Evolutionary conservation across 2,888 invertebrate genomes (phyloP).

Genomic region (Andrena dorsata): DNA sequence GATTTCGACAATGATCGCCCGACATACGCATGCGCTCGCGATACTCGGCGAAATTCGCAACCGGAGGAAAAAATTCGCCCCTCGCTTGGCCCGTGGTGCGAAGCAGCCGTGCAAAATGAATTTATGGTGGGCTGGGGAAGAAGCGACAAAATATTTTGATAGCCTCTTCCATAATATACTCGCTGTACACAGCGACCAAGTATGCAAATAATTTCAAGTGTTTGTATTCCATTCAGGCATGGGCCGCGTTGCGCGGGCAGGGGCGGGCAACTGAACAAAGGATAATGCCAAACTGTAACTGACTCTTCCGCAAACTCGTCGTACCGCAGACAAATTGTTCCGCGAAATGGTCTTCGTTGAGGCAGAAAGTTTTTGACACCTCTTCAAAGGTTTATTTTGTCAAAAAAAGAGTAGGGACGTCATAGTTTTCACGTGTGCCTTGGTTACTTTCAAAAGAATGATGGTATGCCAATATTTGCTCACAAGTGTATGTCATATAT

Average conservation of each 20-base stretch:
- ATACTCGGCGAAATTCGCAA: neutral
- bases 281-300: slow-evolving; percentile 28
- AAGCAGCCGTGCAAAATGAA: slow-evolving; percentile 17
- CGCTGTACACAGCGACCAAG: slow-evolving; percentile 7
- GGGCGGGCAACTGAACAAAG: slow-evolving; percentile 1
- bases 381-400: neutral
- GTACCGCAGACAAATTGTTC: slow-evolving; percentile 10
- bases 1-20: too few species aligned
- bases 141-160: slow-evolving; percentile 50
- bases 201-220: slow-evolving; percentile 54
- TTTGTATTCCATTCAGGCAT: slow-evolving; percentile 23
- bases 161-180: slow-evolving; percentile 7
- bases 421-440: too few species aligned
- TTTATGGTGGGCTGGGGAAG: slow-evolving; percentile 30
- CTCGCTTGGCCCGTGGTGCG: neutral
- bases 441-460: too few species aligned
- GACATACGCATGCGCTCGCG: neutral
- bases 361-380: neutral
- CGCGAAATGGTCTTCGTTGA: neutral
- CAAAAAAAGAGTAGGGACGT: too few species aligned
- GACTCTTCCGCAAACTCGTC: slow-evolving; percentile 20
- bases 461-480: too few species aligned
- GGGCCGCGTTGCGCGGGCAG: neutral
- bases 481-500: too few species aligned
- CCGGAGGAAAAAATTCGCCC: neutral